Base-by-base conservation (phyloP, 2,797 vertebrate species). In the Champsocephalus esox region DNA sequence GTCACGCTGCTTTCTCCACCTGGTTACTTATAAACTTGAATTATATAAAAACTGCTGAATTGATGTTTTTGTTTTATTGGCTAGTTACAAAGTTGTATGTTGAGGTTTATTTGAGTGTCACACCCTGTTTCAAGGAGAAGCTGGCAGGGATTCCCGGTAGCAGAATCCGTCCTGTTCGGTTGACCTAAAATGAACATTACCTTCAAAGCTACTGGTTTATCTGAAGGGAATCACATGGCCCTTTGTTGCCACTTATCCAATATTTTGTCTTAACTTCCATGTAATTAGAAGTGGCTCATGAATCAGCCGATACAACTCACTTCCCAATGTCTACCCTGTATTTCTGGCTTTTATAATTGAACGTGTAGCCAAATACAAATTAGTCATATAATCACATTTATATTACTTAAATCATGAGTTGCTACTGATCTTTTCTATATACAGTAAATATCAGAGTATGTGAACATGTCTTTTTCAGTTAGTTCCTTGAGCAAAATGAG, bases 51-150 rank as follows among this genome's bases (percentile, higher is more conserved):
- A 32, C 54, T n/a, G 12, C 11, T 28, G 3, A 62, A 21, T 8
- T 13, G 10, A 17, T 55, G 0, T 51, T 38, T 71, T 54, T 17
- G 32, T 44, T 46, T 12, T 2, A 64, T 48, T n/a, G 49, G 44
- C 54, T 73, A 83, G 66, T 90, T 75, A 32, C 0, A 12, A 75
- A 87, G 83, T 90, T 81, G 41, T 51, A 16, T 82, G 3, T 57
- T 56, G 52, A 55, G 61, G 41, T 9, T 16, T 73, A 45, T 59
- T 49, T 56, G 73, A 52, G 85, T 85, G 92, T 95, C 93, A 94
- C 93, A 93, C 93, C 93, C 93, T 78, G 88, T 88, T 91, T 90
- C 12, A 54, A 32, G 57, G 77, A 79, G 70, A 65, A 66, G 78
- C 65, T 58, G 75, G 74, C 63, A 45, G 58, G 65, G 71, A 82